Evolutionary conservation across 2,113 vertebrate species (phyloP), one percentile per base, ranked within the genome.

Genomic region (Elephantulus edwardii): DNA sequence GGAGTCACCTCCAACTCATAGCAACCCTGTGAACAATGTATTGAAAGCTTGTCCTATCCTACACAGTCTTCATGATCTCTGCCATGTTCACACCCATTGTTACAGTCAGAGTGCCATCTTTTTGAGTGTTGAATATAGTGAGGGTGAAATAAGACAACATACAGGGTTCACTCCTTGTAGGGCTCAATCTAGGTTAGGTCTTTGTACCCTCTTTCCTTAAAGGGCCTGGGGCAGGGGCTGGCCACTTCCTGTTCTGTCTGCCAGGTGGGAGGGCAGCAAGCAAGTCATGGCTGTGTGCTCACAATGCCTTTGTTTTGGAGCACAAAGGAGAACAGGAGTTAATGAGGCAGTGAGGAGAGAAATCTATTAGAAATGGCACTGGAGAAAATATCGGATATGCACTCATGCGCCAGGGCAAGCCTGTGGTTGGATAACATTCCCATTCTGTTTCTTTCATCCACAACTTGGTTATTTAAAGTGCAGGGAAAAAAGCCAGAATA

Each of bases 381-480:
- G 1, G 83, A 94, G 91, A 94, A 76, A 77, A 33, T 38, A 35
- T 35, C 10, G 3, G 81, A 64, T 78, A 44, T 42, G 70, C 60
- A 66, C 76, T 58, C 0, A 0, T 76, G 46, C 0, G 1, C 46
- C 52, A 46, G 60, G 80, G 24, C n/a, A 40, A 79, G 42, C 75
- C n/a, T 2, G 11, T 3, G 56, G 89, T 17, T 89, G 85, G 78
- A 50, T 83, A 85, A 66, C 42, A 74, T 92, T 93, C 92, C 60
- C 40, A 78, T 90, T 81, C 66, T 92, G 60, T 85, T 90, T 85
- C 87, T 64, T 92, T 92, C 83, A 88, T 89, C 92, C 66, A 14
- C 86, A 91, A 88, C 82, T 81, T 88, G 17, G 86, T 93, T 95
- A 93, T 91, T 94, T 94, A 91, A 95, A 93, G 85, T 86, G 12